These are phyloP conservation scores for Vanessa cardui DNA, from an alignment of 2,888 invertebrate species.

Conservation along the genomic window DNA sequence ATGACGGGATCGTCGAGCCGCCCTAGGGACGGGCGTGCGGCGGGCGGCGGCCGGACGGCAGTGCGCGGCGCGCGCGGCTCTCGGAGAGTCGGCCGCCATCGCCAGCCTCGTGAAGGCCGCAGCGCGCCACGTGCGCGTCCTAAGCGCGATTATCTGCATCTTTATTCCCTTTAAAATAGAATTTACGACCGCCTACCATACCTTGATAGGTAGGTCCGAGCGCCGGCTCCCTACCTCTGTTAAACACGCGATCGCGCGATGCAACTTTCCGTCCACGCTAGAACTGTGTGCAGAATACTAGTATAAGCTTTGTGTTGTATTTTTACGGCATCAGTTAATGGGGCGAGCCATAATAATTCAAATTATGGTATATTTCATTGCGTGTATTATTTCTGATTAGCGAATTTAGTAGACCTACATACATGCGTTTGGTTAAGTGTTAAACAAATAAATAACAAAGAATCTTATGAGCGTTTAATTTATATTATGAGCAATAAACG, in stretches of 20 bases:
- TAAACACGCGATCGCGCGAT: neutral
- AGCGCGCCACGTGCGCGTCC: slow-evolving; percentile 43
- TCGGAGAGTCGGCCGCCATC: slow-evolving; percentile 55
- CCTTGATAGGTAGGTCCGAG: slow-evolving; percentile 7
- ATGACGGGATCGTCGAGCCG: slow-evolving; percentile 29
- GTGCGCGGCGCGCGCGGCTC: slow-evolving; percentile 74
- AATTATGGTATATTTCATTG: slow-evolving; percentile 24
- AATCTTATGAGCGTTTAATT: neutral
- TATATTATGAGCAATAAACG: slow-evolving; percentile 4
- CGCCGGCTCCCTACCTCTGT: neutral
- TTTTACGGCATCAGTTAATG: slow-evolving; percentile 9
- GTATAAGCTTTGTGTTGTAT: slow-evolving; percentile 15
- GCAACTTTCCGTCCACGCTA: slow-evolving; percentile 16
- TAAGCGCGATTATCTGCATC: slow-evolving; percentile 32
- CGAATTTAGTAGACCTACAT: slow-evolving; percentile 1
- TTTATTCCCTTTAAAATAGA: slow-evolving; percentile 34
- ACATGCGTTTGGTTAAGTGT: neutral
- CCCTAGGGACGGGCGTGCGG: slow-evolving; percentile 37
- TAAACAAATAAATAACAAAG: neutral
- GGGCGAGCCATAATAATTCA: slow-evolving; percentile 18
- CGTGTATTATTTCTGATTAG: slow-evolving; percentile 10
- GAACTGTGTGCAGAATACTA: slow-evolving; percentile 17
- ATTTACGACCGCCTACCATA: slow-evolving; percentile 23
- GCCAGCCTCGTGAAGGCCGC: slow-evolving; percentile 41
- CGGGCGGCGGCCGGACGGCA: slow-evolving; percentile 48